phyloP scores from a whole-genome alignment of 2,888 invertebrate genomes.

The Monopis laevigella region DNA sequence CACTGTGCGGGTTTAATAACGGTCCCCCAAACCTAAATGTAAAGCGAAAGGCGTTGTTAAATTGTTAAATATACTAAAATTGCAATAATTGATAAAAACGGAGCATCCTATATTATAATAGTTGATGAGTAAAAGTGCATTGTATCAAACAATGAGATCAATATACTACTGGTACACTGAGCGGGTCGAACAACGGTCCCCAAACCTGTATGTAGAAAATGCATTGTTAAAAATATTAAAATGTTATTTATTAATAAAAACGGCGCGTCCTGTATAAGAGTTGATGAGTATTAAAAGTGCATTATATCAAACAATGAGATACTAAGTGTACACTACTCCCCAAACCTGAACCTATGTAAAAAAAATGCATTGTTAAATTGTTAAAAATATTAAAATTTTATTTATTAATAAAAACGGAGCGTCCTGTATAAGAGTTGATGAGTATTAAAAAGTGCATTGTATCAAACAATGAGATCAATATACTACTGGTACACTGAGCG shows the following conservation, averaged over 20 bases:
- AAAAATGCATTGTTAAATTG: too few species aligned
- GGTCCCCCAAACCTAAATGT: neutral
- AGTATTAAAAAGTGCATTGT: conserved; percentile 52
- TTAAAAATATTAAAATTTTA: too few species aligned
- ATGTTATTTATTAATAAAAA: too few species aligned
- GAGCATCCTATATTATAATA: conserved; percentile 31
- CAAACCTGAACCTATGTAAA: neutral
- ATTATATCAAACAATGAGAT: neutral
- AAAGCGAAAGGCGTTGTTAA: neutral
- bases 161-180: too few species aligned
- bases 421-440: conserved; percentile 32
- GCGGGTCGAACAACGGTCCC: neutral
- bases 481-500: conserved; percentile 30
- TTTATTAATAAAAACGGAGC: conserved; percentile 21
- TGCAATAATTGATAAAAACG: too few species aligned
- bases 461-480: conserved; percentile 48
- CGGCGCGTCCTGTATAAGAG: neutral
- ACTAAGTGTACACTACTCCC: neutral
- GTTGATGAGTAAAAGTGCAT: conserved; percentile 49
- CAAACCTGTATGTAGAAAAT: too few species aligned
- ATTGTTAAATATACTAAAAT: too few species aligned
- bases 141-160: too few species aligned
- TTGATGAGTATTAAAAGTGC: neutral
- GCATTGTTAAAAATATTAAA: too few species aligned
- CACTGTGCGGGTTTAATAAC: too few species aligned